Evolutionary conservation across 2,888 invertebrate genomes (phyloP).

Genomic region (Dynastes hyllus): DNA sequence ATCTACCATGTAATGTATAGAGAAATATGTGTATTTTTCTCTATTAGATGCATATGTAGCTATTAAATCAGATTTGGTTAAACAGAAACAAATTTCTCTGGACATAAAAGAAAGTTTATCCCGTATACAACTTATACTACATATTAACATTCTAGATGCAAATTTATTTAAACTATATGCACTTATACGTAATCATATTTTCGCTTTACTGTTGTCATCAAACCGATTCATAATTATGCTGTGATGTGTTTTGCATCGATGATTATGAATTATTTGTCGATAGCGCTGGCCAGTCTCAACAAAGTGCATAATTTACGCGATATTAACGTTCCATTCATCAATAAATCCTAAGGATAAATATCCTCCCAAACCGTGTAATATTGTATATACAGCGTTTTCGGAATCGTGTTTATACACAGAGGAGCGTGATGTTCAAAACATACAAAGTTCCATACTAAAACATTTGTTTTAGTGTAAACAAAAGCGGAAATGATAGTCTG

Average conservation of each 20-base stretch:
- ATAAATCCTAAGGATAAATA: conserved; percentile 17
- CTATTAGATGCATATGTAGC: no score
- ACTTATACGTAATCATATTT: not conserved
- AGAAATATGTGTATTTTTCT: no score
- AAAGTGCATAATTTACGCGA: conserved; percentile 10
- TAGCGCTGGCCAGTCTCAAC: conserved; percentile 9
- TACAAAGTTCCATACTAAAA: not conserved
- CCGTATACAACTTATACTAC: no score
- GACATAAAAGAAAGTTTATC: no score
- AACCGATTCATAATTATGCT: conserved; percentile 17
- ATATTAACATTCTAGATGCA: no score
- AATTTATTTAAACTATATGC: not conserved
- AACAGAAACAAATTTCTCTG: no score
- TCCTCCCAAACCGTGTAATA: conserved; percentile 7
- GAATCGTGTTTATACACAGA: conserved; percentile 14
- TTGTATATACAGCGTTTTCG: not conserved
- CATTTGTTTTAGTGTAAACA: conserved; percentile 8
- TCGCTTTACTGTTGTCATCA: conserved; percentile 6
- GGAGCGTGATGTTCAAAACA: not conserved
- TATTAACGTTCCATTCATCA: conserved; percentile 29
- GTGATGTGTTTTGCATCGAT: conserved; percentile 11
- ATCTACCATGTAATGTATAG: no score
- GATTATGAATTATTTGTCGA: conserved; percentile 22
- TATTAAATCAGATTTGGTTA: no score
- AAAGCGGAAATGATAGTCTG: conserved; percentile 8